These are phyloP conservation scores for Pandion haliaetus DNA, from an alignment of 2,113 vertebrate species.

Conservation along the genomic window DNA sequence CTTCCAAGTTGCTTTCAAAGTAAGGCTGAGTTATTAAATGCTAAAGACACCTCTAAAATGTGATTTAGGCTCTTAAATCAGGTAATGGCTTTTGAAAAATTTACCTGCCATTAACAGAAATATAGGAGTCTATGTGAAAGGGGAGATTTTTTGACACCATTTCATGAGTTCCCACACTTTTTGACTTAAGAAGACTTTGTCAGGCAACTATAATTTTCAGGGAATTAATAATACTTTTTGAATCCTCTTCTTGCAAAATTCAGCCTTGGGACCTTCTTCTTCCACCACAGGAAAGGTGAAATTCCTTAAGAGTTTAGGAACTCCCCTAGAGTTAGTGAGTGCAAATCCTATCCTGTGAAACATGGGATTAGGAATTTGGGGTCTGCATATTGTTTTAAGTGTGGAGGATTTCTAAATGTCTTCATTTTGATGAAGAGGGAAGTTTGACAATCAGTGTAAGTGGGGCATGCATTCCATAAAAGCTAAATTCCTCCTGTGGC, in stretches of 20 bases:
- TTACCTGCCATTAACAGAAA: neutral
- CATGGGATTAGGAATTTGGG: neutral
- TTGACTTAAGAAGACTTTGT: neutral
- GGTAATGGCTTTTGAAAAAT: conserved; percentile 19
- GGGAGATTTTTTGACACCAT: neutral
- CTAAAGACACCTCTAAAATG: conserved; percentile 5
- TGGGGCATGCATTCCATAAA: neutral
- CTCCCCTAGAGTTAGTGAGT: neutral
- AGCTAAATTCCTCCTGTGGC: neutral
- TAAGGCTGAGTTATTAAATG: neutral
- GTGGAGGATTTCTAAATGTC: neutral
- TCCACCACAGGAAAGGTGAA: neutral
- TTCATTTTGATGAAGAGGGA: neutral
- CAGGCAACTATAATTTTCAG: neutral
- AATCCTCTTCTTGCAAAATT: neutral
- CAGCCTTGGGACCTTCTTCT: neutral
- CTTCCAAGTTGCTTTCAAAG: conserved; percentile 7
- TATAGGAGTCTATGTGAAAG: neutral
- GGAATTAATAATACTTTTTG: neutral
- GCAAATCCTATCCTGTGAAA: neutral
- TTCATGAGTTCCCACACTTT: neutral
- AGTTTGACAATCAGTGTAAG: neutral
- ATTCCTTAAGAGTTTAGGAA: neutral
- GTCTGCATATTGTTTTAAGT: neutral
- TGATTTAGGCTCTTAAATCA: conserved; percentile 6